Evolutionary conservation across 2,888 invertebrate genomes (phyloP).

Genomic region (Acrobasis consociella): DNA sequence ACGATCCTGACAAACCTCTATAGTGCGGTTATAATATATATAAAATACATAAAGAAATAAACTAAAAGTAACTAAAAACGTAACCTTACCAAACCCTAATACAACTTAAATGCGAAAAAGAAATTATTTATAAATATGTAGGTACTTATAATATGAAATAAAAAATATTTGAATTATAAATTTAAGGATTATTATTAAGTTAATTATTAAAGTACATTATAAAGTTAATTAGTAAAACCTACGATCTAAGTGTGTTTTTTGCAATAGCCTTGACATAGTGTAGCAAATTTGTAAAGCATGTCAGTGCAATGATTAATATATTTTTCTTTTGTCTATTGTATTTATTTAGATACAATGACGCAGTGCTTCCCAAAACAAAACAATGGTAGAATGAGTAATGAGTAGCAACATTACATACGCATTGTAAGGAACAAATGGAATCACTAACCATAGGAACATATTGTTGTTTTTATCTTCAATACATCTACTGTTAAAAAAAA

Average conservation of each 20-base stretch:
- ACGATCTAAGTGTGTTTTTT: not conserved
- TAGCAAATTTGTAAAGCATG: slow-evolving; percentile 18
- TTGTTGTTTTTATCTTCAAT: slow-evolving; percentile 1
- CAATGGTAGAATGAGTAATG: slow-evolving; percentile 20
- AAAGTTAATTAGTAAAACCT: not conserved
- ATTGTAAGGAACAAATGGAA: slow-evolving; percentile 2
- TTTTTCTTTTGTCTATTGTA: slow-evolving; percentile 20
- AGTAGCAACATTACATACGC: slow-evolving; percentile 11
- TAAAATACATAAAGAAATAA: too few species aligned
- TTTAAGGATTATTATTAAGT: too few species aligned
- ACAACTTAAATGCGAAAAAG: too few species aligned
- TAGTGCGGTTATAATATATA: too few species aligned
- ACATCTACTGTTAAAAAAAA: too few species aligned
- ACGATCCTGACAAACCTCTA: too few species aligned
- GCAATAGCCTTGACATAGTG: slow-evolving; percentile 21
- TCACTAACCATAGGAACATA: not conserved
- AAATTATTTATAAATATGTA: too few species aligned
- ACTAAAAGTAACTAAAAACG: too few species aligned
- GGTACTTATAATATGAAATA: too few species aligned
- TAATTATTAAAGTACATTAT: too few species aligned
- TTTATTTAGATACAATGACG: slow-evolving; percentile 18
- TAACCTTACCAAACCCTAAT: too few species aligned
- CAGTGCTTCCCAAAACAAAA: slow-evolving; percentile 22
- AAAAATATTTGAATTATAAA: too few species aligned
- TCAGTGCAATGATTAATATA: slow-evolving; percentile 23